phyloP scores from a whole-genome alignment of 2,888 invertebrate species.

The Caenorhabditis sp. region DNA sequence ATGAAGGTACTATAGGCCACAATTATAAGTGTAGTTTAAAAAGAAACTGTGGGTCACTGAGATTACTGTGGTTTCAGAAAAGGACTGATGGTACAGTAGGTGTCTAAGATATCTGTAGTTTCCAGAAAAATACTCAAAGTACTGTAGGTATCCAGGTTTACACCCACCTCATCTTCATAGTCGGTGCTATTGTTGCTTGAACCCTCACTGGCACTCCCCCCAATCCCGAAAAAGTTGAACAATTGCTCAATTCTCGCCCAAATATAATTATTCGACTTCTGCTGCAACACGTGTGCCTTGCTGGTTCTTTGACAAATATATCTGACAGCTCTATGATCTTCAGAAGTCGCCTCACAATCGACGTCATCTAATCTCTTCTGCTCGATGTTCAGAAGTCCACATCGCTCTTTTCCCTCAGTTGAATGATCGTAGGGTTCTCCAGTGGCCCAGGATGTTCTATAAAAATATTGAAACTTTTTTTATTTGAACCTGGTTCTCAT shows the following conservation, averaged over 20 bases:
- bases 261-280: constrained; percentile 48
- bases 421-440: constrained; percentile 42
- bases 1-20: too few relatives aligned
- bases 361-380: constrained; percentile 27
- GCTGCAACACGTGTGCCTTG: constrained; percentile 42
- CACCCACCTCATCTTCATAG: constrained; percentile 34
- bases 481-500: too few relatives aligned
- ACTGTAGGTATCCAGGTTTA: constrained; percentile 5
- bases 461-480: too few relatives aligned
- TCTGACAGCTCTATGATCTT: constrained; percentile 27
- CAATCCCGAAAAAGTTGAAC: constrained; percentile 48
- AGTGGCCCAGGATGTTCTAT: constrained; percentile 14
- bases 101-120: too few relatives aligned
- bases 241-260: constrained; percentile 48
- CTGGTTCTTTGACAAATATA: constrained; percentile 37
- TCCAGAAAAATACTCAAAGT: too few relatives aligned
- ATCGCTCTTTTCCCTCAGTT: constrained; percentile 31
- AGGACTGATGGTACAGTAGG: too few relatives aligned
- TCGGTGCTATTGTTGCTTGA: constrained; percentile 24
- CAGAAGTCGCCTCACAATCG: constrained; percentile 28
- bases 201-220: constrained; percentile 11
- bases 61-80: too few relatives aligned
- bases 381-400: constrained; percentile 34
- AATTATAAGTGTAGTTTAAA: too few relatives aligned
- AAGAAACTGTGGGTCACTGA: too few relatives aligned